Percentiles rank a stretch among this genome's conserved stretches.
Conservation (phyloP, 2,797 vertebrate genomes). For the Meda fulgida region DNA sequence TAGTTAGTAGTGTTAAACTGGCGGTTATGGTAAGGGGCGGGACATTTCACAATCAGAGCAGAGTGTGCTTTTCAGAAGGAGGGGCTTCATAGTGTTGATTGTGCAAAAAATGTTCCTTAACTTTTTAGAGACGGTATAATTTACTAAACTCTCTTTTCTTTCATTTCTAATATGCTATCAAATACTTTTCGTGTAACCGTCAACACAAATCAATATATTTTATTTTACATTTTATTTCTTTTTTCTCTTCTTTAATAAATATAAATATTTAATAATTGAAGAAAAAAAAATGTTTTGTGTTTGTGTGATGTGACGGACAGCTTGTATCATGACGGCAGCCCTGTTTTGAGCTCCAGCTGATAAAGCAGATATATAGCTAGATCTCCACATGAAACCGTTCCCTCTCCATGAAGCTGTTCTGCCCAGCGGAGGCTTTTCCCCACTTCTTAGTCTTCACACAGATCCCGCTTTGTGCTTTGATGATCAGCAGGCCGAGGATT, state of each 20-base stretch:
- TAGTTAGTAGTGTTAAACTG: too few species aligned
- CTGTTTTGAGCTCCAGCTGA: constrained; percentile 38
- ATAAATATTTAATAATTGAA: too few species aligned
- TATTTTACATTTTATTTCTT: too few species aligned
- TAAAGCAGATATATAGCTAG: not conserved
- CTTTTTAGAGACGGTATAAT: not conserved
- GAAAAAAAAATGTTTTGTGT: too few species aligned
- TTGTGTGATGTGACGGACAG: not conserved
- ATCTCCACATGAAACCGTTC: constrained; percentile 38
- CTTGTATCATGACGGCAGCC: not conserved
- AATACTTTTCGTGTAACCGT: not conserved
- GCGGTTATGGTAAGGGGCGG: too few species aligned
- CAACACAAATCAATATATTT: too few species aligned
- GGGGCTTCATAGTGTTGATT: too few species aligned
- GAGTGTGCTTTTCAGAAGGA: too few species aligned
- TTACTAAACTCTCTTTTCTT: not conserved
- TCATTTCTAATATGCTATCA: not conserved
- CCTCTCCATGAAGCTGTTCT: constrained; percentile 52
- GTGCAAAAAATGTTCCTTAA: not conserved
- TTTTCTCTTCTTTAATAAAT: too few species aligned
- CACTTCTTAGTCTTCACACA: constrained; percentile 14
- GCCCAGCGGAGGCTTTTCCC: constrained; percentile 41
- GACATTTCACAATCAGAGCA: too few species aligned
- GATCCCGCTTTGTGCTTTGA: constrained; percentile 50
- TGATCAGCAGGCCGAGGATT: constrained; percentile 38